Conservation (phyloP, 2,797 vertebrate genomes). For the Bufotes viridis region DNA sequence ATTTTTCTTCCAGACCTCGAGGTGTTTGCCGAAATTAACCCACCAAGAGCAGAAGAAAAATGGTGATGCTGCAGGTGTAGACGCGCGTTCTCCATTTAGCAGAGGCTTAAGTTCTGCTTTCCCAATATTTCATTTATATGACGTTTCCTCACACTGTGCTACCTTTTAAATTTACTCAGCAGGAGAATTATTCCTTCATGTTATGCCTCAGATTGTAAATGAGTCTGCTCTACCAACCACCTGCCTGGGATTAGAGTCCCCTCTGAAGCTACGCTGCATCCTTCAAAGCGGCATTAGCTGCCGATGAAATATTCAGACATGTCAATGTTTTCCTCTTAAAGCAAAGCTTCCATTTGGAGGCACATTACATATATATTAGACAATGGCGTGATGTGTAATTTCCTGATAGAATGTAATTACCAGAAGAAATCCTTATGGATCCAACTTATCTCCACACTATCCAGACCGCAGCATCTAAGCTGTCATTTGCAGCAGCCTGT, state of each 20-base stretch:
- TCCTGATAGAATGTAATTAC: neutral
- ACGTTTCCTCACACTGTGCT: neutral
- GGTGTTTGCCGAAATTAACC: conserved; percentile 21
- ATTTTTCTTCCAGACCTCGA: conserved; percentile 23
- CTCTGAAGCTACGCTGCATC: neutral
- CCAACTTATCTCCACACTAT: neutral
- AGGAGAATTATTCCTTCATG: conserved; percentile 15
- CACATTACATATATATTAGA: neutral
- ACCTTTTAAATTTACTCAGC: conserved; percentile 27
- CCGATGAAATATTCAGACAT: conserved; percentile 7
- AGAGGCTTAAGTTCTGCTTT: neutral
- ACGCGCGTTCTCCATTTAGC: neutral
- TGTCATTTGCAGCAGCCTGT: neutral
- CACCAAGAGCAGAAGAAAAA: neutral
- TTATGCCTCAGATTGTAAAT: conserved; percentile 20
- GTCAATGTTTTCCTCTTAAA: neutral
- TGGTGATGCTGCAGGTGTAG: neutral
- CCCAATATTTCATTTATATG: conserved; percentile 30
- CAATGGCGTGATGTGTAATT: neutral
- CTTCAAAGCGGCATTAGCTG: conserved; percentile 18
- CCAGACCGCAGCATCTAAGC: neutral
- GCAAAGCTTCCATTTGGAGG: neutral
- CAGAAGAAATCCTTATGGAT: neutral
- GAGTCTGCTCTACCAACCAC: conserved; percentile 23
- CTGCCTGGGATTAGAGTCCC: conserved; percentile 15